Evolutionary conservation across 1,140 invertebrate species (phyloP).

Genomic region (Zaprionus gabonicus): DNA sequence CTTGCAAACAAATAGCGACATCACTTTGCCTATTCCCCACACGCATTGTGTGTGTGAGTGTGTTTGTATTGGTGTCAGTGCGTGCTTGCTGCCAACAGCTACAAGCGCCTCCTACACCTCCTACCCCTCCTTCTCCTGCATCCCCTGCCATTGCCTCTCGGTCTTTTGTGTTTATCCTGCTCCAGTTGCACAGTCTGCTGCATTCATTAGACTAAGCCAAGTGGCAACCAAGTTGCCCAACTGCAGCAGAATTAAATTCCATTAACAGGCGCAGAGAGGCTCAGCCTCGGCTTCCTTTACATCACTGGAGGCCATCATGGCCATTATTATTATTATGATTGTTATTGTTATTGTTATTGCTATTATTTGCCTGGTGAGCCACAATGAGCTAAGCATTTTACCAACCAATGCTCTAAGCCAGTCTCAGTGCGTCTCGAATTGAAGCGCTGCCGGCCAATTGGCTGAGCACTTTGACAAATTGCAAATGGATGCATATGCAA

Average conservation of each 20-base stretch:
- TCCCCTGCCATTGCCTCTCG: conserved; percentile 16
- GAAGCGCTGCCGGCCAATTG: conserved; percentile 27
- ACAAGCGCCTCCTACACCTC: not conserved
- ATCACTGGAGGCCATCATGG: conserved; percentile 57
- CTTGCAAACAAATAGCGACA: conserved; percentile 48
- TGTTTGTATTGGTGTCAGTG: conserved; percentile 51
- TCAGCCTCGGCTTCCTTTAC: conserved; percentile 39
- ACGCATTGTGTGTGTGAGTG: conserved; percentile 27
- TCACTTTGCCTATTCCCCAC: conserved; percentile 47
- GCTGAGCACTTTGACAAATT: conserved; percentile 44
- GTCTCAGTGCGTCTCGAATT: conserved; percentile 23
- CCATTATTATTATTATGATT: conserved; percentile 57
- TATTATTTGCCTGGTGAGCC: conserved; percentile 49
- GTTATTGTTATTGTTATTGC: conserved; percentile 42
- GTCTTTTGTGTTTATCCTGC: conserved; percentile 71
- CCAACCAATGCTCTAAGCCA: conserved; percentile 20
- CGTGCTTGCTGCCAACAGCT: conserved; percentile 51
- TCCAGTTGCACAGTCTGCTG: conserved; percentile 77
- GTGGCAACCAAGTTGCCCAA: conserved; percentile 50
- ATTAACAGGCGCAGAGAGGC: conserved; percentile 56
- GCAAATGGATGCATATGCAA: conserved; percentile 35
- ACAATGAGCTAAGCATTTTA: conserved; percentile 36
- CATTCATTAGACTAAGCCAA: conserved; percentile 78
- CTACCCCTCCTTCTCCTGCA: not conserved
- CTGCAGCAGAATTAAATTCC: conserved; percentile 66